A percentile compares a stretch with the other conserved stretches of the same genome.
phyloP scores from a whole-genome alignment of 1,140 invertebrate genomes.

The Aphis gossypii region DNA sequence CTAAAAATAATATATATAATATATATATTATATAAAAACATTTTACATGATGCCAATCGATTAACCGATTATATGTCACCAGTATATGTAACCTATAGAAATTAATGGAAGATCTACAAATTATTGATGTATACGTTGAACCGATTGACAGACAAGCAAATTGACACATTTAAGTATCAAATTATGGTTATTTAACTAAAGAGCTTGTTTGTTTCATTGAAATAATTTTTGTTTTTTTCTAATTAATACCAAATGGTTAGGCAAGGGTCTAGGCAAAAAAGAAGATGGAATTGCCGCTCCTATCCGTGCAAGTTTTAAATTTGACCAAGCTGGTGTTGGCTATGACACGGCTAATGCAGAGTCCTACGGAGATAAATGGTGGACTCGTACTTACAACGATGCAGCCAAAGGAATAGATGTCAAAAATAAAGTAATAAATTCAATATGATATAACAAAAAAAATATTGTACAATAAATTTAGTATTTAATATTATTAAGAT shows the following conservation, averaged over 20 bases:
- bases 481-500: not conserved
- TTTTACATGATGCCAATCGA: not conserved
- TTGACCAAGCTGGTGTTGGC: conserved; percentile 79
- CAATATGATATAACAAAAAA: not conserved
- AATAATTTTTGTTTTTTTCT: not conserved
- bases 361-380: conserved; percentile 82
- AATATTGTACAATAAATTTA: not conserved
- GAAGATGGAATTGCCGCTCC: conserved; percentile 77
- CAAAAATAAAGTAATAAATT: conserved; percentile 37
- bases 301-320: conserved; percentile 79
- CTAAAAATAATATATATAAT: not conserved
- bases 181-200: not conserved
- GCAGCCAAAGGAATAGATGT: conserved; percentile 66
- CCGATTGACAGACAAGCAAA: conserved; percentile 54
- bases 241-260: conserved; percentile 65
- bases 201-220: not conserved
- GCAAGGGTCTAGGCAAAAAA: conserved; percentile 81
- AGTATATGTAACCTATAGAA: not conserved
- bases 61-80: not conserved
- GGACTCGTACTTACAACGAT: conserved; percentile 79
- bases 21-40: not conserved
- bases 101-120: not conserved
- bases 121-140: conserved; percentile 12
- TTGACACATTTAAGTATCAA: conserved; percentile 19
- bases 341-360: conserved; percentile 70